phyloP scores from a whole-genome alignment of 2,888 invertebrate species.

The Heliconius aoede region DNA sequence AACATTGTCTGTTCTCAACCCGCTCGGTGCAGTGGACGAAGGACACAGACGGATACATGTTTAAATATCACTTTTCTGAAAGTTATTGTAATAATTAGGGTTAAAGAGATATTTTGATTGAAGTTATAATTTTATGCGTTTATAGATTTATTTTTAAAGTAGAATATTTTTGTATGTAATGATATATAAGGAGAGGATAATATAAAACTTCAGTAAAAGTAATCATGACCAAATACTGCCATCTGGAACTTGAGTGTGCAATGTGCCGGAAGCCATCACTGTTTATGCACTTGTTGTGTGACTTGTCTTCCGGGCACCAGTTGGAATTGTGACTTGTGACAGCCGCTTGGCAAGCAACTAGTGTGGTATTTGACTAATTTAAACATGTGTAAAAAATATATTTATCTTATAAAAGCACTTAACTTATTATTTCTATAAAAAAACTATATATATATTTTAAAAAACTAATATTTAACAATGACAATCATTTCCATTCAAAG shows the following conservation, averaged over 20 bases:
- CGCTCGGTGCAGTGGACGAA: constrained; percentile 45
- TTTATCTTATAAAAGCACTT: background rate
- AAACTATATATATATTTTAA: background rate
- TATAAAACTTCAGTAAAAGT: constrained; percentile 46
- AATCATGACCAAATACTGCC: constrained; percentile 49
- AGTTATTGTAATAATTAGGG: constrained; percentile 44
- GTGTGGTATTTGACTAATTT: constrained; percentile 31
- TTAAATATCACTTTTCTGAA: constrained; percentile 45
- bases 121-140: constrained; percentile 50
- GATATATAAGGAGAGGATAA: constrained; percentile 44
- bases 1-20: constrained; percentile 56
- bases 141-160: constrained; percentile 51
- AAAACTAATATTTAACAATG: background rate
- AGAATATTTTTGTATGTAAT: constrained; percentile 51
- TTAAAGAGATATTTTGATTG: constrained; percentile 48
- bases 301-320: constrained; percentile 40
- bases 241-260: constrained; percentile 38
- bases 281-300: constrained; percentile 34
- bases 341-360: no score
- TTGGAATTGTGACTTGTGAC: constrained; percentile 37
- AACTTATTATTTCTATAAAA: background rate
- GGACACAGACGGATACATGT: constrained; percentile 44
- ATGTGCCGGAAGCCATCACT: constrained; percentile 26
- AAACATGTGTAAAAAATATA: background rate
- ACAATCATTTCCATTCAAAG: background rate